Conservation (phyloP, 1,140 invertebrate species). For the Pseudomyrmex concolor region DNA sequence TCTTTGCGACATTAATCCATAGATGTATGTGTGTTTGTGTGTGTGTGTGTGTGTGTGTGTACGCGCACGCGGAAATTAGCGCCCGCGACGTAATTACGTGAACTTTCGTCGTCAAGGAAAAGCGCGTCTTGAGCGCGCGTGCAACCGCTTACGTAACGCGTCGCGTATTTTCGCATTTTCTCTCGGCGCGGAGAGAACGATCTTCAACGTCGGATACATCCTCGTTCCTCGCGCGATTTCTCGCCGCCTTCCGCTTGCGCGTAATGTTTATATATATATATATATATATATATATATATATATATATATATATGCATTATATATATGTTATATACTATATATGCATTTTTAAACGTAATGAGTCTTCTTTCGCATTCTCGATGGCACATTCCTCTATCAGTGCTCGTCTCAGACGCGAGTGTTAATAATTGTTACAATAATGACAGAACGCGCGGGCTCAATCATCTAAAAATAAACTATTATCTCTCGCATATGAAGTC, state of each 20-base stretch:
- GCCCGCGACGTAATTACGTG: constrained; percentile 7
- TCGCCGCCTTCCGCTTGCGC: constrained; percentile 7
- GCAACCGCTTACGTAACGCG: constrained; percentile 29
- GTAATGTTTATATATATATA: neutral
- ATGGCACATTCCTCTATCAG: constrained; percentile 79
- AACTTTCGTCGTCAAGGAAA: constrained; percentile 49
- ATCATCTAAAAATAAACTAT: constrained; percentile 18
- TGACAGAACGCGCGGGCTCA: neutral
- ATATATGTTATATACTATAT: constrained; percentile 12
- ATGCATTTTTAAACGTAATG: constrained; percentile 46
- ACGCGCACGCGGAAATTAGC: constrained; percentile 14
- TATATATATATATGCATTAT: no score
- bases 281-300: no score
- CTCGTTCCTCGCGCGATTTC: constrained; percentile 14
- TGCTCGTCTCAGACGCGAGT: constrained; percentile 71
- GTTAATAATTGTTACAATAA: constrained; percentile 44
- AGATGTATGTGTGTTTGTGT: no score
- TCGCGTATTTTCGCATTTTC: constrained; percentile 44
- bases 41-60: neutral
- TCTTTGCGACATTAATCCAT: constrained; percentile 39
- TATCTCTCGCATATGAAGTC: neutral
- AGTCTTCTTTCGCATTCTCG: constrained; percentile 69
- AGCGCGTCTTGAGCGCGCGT: constrained; percentile 8
- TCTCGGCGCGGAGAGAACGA: neutral
- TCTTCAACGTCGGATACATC: neutral